These are phyloP conservation scores for Piscicola geometra DNA, from an alignment of 2,888 invertebrate species.

Conservation along the genomic window DNA sequence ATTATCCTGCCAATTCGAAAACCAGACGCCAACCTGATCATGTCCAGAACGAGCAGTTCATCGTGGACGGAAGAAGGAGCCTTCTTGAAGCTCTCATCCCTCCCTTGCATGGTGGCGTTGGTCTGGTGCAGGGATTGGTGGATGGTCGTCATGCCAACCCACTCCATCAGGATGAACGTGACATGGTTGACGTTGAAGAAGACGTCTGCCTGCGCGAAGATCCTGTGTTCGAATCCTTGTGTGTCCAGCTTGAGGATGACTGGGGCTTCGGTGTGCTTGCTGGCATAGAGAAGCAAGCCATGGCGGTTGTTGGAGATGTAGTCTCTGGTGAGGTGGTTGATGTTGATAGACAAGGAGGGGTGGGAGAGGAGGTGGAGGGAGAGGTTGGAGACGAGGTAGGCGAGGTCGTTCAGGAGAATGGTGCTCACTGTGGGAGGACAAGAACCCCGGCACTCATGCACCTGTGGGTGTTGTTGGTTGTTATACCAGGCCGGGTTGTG, in stretches of 20 bases:
- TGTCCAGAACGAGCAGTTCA: slow-evolving; percentile 35
- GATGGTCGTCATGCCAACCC: slow-evolving; percentile 40
- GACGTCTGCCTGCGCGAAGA: slow-evolving; percentile 38
- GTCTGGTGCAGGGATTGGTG: slow-evolving; percentile 11
- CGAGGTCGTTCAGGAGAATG: slow-evolving; percentile 42
- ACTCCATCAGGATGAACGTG: slow-evolving; percentile 44
- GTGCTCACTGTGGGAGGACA: slow-evolving; percentile 41
- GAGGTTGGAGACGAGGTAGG: slow-evolving; percentile 19
- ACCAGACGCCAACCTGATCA: slow-evolving; percentile 35
- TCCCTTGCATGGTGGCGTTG: not conserved
- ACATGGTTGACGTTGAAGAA: slow-evolving; percentile 38
- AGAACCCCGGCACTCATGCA: slow-evolving; percentile 39
- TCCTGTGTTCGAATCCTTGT: slow-evolving; percentile 42
- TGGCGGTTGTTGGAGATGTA: not conserved
- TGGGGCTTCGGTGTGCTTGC: not conserved
- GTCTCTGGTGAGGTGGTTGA: not conserved
- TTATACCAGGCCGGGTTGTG: too few relatives aligned
- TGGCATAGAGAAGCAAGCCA: not conserved
- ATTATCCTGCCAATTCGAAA: not conserved
- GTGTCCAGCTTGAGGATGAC: slow-evolving; percentile 39
- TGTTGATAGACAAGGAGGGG: not conserved
- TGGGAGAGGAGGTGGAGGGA: slow-evolving; percentile 27
- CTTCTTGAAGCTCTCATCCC: slow-evolving; percentile 11
- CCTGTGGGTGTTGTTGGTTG: slow-evolving; percentile 13
- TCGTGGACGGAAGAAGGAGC: slow-evolving; percentile 23